Base-by-base conservation (phyloP, 2,113 vertebrate genomes). In the Heterotis niloticus region DNA sequence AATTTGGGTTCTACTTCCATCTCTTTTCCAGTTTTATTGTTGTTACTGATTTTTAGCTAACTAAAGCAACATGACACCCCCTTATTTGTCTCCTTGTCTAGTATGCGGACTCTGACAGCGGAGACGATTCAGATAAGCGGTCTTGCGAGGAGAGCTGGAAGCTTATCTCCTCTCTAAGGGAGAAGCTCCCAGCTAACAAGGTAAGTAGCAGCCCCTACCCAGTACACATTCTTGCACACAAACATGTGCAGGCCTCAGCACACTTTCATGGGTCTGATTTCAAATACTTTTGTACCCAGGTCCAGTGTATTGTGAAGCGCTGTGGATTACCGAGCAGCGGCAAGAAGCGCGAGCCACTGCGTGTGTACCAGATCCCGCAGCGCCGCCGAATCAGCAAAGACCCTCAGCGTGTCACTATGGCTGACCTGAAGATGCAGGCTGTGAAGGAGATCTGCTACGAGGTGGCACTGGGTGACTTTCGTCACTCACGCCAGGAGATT, bases 401-500 rank as follows among this genome's bases (percentile, higher is more conserved):
- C 83, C 94, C 94, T 0, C 89, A 92, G 65, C 91, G 92, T 79
- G 90, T 94, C 34, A 95, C 80, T 44, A 88, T 93, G 86, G 91
- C 57, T 75, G 95, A 90, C 87, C 95, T 91, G 54, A 92, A 94
- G 82, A 92, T 95, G 92, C 95, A 96, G 83, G 95, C 95, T 0
- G 94, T 96, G 5, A 96, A 96, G 72, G 95, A 96, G 90, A 95
- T 96, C 85, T 96, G 95, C 87, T 96, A 96, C 2, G 94, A 96
- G 89, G 95, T 95, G 84, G 95, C 95, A 0, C 90, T 96, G 78
- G 93, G 91, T 0, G 94, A 96, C 83, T 96, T 96, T 88, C 90
- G 92, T 4, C 95, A 96, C 51, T 93, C 93, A n/a, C 92, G 91
- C 0, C 92, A 93, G 5, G 95, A 96, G 85, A 94, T 96, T 0